Evolutionary conservation across 2,888 invertebrate genomes (phyloP).

Genomic region (Aethes cnicana): DNA sequence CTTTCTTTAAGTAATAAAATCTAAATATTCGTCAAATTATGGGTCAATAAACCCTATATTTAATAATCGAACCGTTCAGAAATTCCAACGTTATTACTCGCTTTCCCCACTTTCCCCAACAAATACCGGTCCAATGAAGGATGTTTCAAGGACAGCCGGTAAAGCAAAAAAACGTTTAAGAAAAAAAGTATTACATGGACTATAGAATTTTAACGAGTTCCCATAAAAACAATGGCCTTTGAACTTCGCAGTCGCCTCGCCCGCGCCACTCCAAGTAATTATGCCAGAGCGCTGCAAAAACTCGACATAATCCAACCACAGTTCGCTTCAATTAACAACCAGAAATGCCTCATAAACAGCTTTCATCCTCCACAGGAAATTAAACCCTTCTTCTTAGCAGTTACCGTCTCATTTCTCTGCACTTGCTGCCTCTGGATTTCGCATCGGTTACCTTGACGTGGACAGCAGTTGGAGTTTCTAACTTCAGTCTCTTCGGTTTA

Average conservation of each 20-base stretch:
- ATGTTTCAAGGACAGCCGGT: too few species aligned
- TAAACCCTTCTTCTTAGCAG: conserved; percentile 52
- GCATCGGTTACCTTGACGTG: conserved; percentile 43
- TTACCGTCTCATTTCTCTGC: conserved; percentile 51
- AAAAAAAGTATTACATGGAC: conserved; percentile 22
- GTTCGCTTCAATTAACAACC: conserved; percentile 57
- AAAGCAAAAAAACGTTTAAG: conserved; percentile 18
- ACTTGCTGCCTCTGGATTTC: conserved; percentile 37
- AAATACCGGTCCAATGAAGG: conserved; percentile 12
- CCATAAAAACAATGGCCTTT: conserved; percentile 50
- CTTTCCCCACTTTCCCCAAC: conserved; percentile 4
- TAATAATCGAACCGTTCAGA: too few species aligned
- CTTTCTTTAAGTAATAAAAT: too few species aligned
- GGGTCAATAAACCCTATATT: too few species aligned
- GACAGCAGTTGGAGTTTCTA: conserved; percentile 41
- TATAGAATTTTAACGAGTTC: conserved; percentile 56
- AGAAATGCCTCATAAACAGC: conserved; percentile 38
- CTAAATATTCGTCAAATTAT: too few species aligned
- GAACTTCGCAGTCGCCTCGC: conserved; percentile 46
- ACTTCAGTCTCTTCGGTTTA: conserved; percentile 40
- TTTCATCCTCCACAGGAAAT: conserved; percentile 59
- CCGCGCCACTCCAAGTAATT: conserved; percentile 53
- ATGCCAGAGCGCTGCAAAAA: conserved; percentile 53
- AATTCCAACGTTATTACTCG: too few species aligned
- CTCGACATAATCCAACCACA: conserved; percentile 54